These are phyloP conservation scores for Cynopterus brachyotis DNA, from an alignment of 2,113 vertebrate genomes.

Conservation along the genomic window DNA sequence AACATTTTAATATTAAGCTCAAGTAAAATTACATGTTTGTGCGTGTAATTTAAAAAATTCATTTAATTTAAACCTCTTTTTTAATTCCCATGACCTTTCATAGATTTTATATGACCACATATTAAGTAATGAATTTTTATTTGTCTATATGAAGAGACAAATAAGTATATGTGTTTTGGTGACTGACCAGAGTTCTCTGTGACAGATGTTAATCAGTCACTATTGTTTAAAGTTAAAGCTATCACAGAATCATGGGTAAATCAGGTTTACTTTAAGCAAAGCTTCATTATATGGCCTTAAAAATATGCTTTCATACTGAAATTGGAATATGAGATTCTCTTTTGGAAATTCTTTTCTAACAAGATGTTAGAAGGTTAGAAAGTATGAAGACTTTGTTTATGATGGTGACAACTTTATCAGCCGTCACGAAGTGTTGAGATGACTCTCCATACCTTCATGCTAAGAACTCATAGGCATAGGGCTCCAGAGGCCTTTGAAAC, in stretches of 20 bases:
- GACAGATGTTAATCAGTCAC: neutral
- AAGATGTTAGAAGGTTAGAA: neutral
- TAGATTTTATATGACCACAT: slow-evolving; percentile 4
- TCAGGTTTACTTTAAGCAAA: neutral
- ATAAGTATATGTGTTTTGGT: neutral
- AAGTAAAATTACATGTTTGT: slow-evolving; percentile 14
- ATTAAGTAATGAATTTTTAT: slow-evolving; percentile 1
- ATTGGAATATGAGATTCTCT: neutral
- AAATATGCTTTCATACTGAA: slow-evolving; percentile 36
- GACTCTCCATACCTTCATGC: neutral
- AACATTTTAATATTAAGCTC: slow-evolving; percentile 22
- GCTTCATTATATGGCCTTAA: neutral
- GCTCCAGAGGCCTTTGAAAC: neutral
- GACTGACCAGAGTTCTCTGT: neutral
- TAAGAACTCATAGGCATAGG: neutral
- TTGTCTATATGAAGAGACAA: neutral
- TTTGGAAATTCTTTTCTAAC: slow-evolving; percentile 30
- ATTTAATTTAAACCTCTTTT: neutral
- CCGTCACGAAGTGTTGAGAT: neutral
- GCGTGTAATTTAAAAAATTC: neutral
- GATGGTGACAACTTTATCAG: neutral
- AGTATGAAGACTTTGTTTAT: neutral
- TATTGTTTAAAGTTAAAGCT: slow-evolving; percentile 14
- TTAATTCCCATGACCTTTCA: neutral
- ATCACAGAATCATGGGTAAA: neutral